Percentiles rank a stretch among this genome's conserved stretches.
Conservation (phyloP, 2,797 vertebrate genomes). For the Otolemur crassicaudatus region DNA sequence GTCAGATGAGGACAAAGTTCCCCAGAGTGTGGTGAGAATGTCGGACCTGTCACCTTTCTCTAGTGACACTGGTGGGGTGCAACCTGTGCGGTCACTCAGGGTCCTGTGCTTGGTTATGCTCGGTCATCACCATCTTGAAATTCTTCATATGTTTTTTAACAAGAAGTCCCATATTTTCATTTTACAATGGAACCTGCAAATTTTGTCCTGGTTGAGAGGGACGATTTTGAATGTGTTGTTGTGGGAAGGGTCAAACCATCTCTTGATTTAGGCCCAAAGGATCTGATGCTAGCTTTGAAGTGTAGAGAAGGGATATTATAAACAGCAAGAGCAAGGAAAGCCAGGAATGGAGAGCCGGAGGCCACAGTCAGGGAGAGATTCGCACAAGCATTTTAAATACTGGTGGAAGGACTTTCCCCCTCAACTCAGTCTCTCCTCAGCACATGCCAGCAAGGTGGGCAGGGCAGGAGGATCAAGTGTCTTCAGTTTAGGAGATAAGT, state of each 20-base stretch:
- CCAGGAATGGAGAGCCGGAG: background rate
- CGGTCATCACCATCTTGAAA: background rate
- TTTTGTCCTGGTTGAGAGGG: background rate
- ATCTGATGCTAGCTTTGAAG: background rate
- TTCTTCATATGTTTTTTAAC: background rate
- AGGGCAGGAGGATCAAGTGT: background rate
- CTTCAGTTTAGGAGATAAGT: background rate
- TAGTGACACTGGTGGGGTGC: background rate
- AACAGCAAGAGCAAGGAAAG: background rate
- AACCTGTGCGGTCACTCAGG: background rate
- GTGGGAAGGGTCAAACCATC: background rate
- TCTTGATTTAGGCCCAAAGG: background rate
- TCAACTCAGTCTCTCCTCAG: background rate
- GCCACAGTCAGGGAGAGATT: background rate
- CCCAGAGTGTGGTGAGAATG: background rate
- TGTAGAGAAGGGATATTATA: background rate
- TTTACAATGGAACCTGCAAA: background rate
- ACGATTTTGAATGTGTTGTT: background rate
- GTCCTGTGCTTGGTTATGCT: background rate
- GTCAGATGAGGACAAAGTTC: background rate
- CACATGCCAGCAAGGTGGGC: background rate
- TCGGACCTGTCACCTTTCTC: rapidly evolving
- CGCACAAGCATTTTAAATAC: background rate
- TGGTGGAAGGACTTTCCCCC: background rate
- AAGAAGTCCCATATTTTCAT: background rate